Evolutionary conservation across 2,888 invertebrate species (phyloP).

Genomic region (Cyclophora albipunctata): DNA sequence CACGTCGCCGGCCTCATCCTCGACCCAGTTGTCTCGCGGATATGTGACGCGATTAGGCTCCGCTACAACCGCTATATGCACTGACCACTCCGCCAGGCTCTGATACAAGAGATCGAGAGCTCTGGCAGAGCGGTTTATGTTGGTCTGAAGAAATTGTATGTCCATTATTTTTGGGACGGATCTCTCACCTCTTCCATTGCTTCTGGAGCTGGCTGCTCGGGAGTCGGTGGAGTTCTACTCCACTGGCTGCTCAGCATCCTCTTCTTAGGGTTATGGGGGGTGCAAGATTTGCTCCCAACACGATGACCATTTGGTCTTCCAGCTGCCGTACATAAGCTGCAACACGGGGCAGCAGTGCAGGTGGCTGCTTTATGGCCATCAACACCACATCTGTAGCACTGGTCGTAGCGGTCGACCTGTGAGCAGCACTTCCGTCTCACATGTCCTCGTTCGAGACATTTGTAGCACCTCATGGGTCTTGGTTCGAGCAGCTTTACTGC

Average conservation of each 20-base stretch:
- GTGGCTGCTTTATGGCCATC: too few relatives aligned
- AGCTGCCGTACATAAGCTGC: too few relatives aligned
- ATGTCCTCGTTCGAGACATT: not conserved
- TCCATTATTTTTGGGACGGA: not conserved
- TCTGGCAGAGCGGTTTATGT: not conserved
- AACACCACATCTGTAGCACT: not conserved
- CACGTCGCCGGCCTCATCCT: not conserved
- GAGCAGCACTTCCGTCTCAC: not conserved
- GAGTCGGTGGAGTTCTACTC: too few relatives aligned
- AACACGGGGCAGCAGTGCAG: too few relatives aligned
- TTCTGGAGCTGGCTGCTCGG: too few relatives aligned
- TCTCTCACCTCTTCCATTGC: not conserved
- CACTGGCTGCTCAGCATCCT: too few relatives aligned
- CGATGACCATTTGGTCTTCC: too few relatives aligned
- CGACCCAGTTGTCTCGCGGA: not conserved
- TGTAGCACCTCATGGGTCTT: not conserved
- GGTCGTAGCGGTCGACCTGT: not conserved
- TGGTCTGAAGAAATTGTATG: not conserved
- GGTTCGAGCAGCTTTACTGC: slow-evolving; percentile 1
- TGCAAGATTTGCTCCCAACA: too few relatives aligned
- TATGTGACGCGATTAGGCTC: not conserved
- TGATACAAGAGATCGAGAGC: slow-evolving; percentile 8
- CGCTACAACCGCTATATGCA: slow-evolving; percentile 2
- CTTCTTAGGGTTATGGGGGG: too few relatives aligned
- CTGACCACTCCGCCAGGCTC: slow-evolving; percentile 5